A percentile compares a stretch with the other conserved stretches of the same genome.
Conservation (phyloP, 92 coral and sea anemone genomes). For the Phenganax stokvisi region DNA sequence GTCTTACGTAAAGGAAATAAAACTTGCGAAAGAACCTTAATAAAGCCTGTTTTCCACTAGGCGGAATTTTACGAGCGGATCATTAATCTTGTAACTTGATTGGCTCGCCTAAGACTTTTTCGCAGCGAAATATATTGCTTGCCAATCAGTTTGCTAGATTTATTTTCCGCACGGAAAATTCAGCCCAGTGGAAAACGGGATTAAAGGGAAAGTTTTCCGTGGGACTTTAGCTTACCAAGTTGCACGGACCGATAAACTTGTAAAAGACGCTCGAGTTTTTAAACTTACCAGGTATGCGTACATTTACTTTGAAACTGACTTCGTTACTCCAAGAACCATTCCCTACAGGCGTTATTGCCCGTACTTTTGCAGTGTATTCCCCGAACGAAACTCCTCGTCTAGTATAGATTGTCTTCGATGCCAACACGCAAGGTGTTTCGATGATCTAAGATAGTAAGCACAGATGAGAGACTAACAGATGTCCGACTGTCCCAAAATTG, state of each 20-base stretch:
- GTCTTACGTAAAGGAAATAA: too few species aligned
- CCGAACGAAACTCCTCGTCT: conserved; percentile 24
- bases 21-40: not conserved
- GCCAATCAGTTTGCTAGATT: too few species aligned
- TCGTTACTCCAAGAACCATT: conserved; percentile 89
- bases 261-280: too few species aligned
- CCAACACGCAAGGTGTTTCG: not conserved
- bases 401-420: conserved; percentile 5
- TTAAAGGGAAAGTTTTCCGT: too few species aligned
- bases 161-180: too few species aligned
- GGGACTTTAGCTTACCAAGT: too few species aligned
- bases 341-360: conserved; percentile 96
- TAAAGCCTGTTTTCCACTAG: not conserved
- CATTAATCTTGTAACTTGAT: too few species aligned
- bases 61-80: too few species aligned
- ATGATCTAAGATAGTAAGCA: not conserved
- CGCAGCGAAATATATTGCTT: too few species aligned
- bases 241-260: too few species aligned
- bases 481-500: not conserved
- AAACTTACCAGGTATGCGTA: conserved; percentile 47
- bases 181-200: too few species aligned
- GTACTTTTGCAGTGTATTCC: conserved; percentile 69
- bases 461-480: not conserved
- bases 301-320: conserved; percentile 42
- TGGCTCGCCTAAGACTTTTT: too few species aligned